Evolutionary conservation across 2,888 invertebrate species (phyloP).

Genomic region (Serripes groenlandicus): DNA sequence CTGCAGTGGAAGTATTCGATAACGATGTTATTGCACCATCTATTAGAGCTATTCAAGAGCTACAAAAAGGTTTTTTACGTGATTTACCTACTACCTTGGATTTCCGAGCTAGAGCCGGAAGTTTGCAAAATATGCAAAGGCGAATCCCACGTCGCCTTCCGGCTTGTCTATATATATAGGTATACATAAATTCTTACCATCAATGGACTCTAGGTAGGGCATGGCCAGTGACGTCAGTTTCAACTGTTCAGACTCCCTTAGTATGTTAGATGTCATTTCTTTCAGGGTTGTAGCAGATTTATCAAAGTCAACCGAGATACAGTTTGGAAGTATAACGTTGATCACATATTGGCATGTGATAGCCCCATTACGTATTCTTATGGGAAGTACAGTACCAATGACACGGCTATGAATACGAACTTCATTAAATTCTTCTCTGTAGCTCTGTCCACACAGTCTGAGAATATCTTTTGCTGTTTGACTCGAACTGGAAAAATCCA

Average conservation of each 20-base stretch:
- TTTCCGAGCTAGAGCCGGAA: no score
- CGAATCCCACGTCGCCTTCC: no score
- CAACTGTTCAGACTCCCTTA: constrained; percentile 42
- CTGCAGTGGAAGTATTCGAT: no score
- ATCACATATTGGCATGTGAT: constrained; percentile 1
- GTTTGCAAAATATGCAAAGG: no score
- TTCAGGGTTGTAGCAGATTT: not conserved
- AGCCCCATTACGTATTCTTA: not conserved
- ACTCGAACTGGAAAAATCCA: not conserved
- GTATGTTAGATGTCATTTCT: not conserved
- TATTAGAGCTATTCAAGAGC: no score
- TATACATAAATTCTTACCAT: constrained; percentile 1
- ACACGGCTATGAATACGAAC: no score
- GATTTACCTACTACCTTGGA: no score
- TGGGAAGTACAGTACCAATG: no score
- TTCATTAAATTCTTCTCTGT: no score
- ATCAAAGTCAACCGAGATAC: not conserved
- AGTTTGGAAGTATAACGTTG: not conserved
- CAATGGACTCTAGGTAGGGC: constrained; percentile 49
- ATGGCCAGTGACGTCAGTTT: constrained; percentile 43
- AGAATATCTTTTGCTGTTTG: not conserved
- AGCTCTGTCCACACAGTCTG: not conserved
- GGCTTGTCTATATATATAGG: no score
- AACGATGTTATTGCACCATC: no score
- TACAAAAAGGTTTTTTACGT: no score